Base-by-base conservation (phyloP, 2,888 invertebrate genomes). In the Pollenia angustigena region DNA sequence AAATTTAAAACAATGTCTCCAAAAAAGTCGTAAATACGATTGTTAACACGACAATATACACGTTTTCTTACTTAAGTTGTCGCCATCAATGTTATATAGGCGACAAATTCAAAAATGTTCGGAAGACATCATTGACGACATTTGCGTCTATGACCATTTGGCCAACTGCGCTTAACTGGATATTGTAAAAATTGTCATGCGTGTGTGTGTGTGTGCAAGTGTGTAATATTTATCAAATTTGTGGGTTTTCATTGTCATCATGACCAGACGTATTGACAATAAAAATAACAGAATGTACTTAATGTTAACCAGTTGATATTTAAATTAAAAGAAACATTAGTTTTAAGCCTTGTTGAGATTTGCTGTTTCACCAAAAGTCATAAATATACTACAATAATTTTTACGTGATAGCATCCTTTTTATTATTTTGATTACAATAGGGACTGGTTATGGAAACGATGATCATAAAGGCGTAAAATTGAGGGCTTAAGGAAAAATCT, bases 171-270 rank as follows among this genome's bases (percentile, higher is more conserved):
- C 50, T 14, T 12, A 46, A 54, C n/a, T 54, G 64, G 44, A 76
- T 54, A 54, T 66, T 71, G 42, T 48, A 32, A 56, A 81, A 42
- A 32, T 66, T 1, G 58, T 2, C 1, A 44, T 16, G 12, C 56
- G 71, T 68, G 7, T 60, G 16, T 60, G 16, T 50, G 23, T 52
- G 14, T 58, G 1, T 58, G 16, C 7, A 12, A 12, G 12, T 58
- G n/a, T 76, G 44, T 9, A 50, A 8, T 12, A 52, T 32, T 72
- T 60, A 68, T 44, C 3, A 52, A 32, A 74, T 74, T 84, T 79
- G 84, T 40, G 84, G 84, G 16, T 79, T 84, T 66, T 84, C 54
- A 60, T 79, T 72, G 72, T 74, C 78, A 79, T 83, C 69, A 18
- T 64, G 64, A 78, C 46, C 62, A 52, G 52, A 32, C 54, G 32